phyloP scores from a whole-genome alignment of 2,113 vertebrate species.

The Pavo muticus region DNA sequence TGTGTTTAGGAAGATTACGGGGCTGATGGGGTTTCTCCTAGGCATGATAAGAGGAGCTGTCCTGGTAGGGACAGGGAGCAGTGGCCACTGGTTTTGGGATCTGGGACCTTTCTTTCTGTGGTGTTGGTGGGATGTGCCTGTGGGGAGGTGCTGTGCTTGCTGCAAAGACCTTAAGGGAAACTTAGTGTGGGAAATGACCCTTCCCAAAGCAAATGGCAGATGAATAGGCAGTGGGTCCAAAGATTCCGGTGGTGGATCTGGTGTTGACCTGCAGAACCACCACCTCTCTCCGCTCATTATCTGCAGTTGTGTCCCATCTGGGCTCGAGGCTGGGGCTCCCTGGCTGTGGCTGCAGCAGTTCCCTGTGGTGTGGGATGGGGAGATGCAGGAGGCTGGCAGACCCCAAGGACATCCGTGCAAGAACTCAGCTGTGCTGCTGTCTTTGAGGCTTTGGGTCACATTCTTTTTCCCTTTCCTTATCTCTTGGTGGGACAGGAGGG shows the following conservation, averaged over 20 bases:
- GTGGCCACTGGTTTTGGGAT: background rate
- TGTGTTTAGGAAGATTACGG: slow-evolving; percentile 77
- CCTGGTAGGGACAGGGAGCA: background rate
- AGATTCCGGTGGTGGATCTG: no score
- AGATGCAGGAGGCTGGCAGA: background rate
- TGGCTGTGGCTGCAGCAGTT: background rate
- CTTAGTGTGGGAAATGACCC: rapidly evolving
- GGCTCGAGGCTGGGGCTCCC: background rate
- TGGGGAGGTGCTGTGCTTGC: rapidly evolving
- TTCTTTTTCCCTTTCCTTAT: rapidly evolving
- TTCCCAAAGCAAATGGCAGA: background rate
- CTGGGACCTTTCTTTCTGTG: background rate
- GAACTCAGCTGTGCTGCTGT: background rate
- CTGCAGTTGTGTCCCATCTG: background rate
- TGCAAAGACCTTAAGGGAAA: background rate
- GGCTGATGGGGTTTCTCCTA: slow-evolving; percentile 36
- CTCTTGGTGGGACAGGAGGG: background rate
- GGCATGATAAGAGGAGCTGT: background rate
- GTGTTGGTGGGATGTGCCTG: background rate
- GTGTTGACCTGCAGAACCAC: background rate
- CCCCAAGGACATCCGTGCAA: rapidly evolving
- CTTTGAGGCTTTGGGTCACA: background rate
- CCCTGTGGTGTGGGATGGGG: background rate
- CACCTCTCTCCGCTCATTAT: background rate
- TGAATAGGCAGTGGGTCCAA: no score